Evolutionary conservation across 2,113 vertebrate genomes (phyloP).

Genomic region (Cryptomyrus ogoouensis): DNA sequence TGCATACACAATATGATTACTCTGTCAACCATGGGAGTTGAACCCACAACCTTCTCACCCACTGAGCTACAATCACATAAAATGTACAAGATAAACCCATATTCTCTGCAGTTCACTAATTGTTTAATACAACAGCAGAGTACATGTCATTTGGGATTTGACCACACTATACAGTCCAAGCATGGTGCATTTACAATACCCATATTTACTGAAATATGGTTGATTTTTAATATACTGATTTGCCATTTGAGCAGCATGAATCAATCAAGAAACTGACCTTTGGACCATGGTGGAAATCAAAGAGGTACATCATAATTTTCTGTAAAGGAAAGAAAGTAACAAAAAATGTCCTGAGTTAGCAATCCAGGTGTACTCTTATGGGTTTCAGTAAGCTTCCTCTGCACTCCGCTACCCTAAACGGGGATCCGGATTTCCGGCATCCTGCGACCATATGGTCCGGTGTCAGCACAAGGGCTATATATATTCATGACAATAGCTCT

Average conservation of each 20-base stretch:
- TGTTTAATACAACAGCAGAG: background rate
- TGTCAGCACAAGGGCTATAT: background rate
- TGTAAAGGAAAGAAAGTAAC: constrained; percentile 41
- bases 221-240: background rate
- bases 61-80: background rate
- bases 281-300: constrained; percentile 91
- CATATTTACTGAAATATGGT: background rate
- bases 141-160: background rate
- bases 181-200: background rate
- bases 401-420: background rate
- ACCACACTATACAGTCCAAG: background rate
- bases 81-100: background rate
- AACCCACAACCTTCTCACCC: background rate
- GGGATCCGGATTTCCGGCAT: background rate
- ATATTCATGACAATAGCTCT: background rate
- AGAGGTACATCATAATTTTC: constrained; percentile 99
- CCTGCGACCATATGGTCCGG: background rate
- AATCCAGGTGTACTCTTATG: background rate
- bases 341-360: background rate
- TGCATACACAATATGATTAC: background rate
- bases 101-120: background rate
- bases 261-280: constrained; percentile 64
- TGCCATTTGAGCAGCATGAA: background rate
- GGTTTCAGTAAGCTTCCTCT: background rate
- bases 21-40: background rate